These are phyloP conservation scores for Eleutherodactylus coqui DNA, from an alignment of 2,797 vertebrate species.

Conservation along the genomic window DNA sequence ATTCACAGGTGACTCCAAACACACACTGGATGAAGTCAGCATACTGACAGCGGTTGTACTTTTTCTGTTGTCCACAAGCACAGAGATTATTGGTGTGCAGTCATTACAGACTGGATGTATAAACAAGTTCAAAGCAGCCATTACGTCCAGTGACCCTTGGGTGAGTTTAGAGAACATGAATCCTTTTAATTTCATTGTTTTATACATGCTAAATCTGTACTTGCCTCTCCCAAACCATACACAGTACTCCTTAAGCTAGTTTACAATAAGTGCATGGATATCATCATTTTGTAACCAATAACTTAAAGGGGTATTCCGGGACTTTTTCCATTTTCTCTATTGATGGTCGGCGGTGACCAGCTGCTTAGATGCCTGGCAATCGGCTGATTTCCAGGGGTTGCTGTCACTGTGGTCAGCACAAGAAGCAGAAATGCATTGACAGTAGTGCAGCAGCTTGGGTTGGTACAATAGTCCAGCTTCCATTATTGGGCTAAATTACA, in stretches of 20 bases:
- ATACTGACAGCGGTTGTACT: slow-evolving; percentile 93
- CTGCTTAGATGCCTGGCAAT: too few species aligned
- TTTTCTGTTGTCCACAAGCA: slow-evolving; percentile 91
- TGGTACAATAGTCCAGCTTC: too few species aligned
- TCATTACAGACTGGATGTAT: slow-evolving; percentile 93
- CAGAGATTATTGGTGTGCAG: slow-evolving; percentile 89
- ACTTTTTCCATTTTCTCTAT: too few species aligned
- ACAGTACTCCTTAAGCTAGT: background rate
- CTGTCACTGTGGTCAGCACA: too few species aligned
- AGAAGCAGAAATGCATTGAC: too few species aligned
- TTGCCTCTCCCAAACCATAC: background rate
- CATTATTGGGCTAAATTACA: too few species aligned
- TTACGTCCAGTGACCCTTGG: slow-evolving; percentile 92
- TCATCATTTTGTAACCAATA: too few species aligned
- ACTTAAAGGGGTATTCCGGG: too few species aligned
- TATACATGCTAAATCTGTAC: background rate
- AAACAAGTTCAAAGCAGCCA: slow-evolving; percentile 87
- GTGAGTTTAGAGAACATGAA: slow-evolving; percentile 73
- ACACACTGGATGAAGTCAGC: slow-evolving; percentile 89
- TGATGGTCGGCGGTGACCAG: too few species aligned
- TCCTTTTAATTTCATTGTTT: background rate
- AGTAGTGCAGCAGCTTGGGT: too few species aligned
- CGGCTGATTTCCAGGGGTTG: too few species aligned
- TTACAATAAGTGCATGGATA: background rate
- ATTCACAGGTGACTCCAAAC: slow-evolving; percentile 78